A percentile compares a stretch with the other conserved stretches of the same genome.
Conservation (phyloP, 2,797 vertebrate species). For the Tarsius wallacei region DNA sequence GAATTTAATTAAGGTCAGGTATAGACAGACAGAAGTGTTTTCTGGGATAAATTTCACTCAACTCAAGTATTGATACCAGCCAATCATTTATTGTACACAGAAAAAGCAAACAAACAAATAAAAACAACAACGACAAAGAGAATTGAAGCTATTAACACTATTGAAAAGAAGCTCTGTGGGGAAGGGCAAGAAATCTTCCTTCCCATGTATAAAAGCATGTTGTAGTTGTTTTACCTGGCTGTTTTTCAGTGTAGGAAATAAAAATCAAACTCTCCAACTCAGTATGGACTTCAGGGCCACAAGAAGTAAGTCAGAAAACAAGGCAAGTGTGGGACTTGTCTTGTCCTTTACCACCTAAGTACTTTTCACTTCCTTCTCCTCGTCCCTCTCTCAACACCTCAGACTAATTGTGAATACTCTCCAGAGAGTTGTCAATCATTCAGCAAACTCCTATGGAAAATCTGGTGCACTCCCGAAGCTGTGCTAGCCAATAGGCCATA, state of each 20-base stretch:
- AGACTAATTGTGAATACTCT: neutral
- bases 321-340: neutral
- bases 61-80: neutral
- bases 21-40: neutral
- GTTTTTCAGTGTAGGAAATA: neutral
- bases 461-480: neutral
- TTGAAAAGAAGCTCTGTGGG: neutral
- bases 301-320: neutral
- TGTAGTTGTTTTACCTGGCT: neutral
- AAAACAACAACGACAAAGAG: neutral
- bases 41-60: neutral
- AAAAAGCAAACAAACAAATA: neutral
- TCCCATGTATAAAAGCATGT: neutral
- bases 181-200: neutral
- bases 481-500: neutral
- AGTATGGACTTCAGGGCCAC: neutral
- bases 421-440: neutral
- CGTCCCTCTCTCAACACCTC: neutral
- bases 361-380: neutral
- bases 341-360: neutral
- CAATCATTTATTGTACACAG: constrained; percentile 13
- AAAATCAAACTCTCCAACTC: neutral
- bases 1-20: neutral
- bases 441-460: neutral
- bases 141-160: neutral